phyloP scores from a whole-genome alignment of 2,888 invertebrate species.

The Corbicula japonica region DNA sequence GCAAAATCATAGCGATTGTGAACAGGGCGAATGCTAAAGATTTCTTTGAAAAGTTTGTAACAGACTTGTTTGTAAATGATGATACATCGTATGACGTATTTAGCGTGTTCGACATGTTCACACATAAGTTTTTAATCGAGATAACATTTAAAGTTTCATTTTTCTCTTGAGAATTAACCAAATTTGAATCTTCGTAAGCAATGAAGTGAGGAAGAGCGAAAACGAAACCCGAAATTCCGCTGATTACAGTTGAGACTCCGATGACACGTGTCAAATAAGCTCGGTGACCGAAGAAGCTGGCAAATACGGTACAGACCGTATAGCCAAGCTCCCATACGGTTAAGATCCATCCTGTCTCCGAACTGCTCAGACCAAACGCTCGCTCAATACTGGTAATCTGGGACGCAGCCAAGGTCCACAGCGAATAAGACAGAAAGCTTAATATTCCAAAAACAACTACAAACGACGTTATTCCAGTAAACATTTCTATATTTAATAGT shows the following conservation, averaged over 20 bases:
- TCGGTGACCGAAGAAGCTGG: constrained; percentile 51
- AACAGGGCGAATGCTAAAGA: constrained; percentile 54
- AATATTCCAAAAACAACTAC: constrained; percentile 55
- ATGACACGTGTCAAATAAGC: constrained; percentile 52
- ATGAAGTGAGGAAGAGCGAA: constrained; percentile 62
- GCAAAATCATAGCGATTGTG: constrained; percentile 54
- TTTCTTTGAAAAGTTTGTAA: constrained; percentile 29
- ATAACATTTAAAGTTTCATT: not conserved
- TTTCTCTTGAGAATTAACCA: not conserved
- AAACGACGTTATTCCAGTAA: constrained; percentile 56
- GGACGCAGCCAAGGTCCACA: constrained; percentile 56
- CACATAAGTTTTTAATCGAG: constrained; percentile 12
- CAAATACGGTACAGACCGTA: constrained; percentile 32
- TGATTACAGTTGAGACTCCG: constrained; percentile 43
- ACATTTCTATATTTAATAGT: constrained; percentile 15
- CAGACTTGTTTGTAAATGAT: too few species aligned
- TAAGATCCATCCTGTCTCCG: constrained; percentile 54
- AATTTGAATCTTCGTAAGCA: constrained; percentile 41
- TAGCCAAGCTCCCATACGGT: constrained; percentile 65
- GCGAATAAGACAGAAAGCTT: constrained; percentile 45
- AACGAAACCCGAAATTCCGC: constrained; percentile 52
- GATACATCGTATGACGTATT: not conserved
- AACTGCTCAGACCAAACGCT: constrained; percentile 64
- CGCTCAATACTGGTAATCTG: constrained; percentile 63
- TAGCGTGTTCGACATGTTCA: not conserved